Percentiles rank a stretch among this genome's conserved stretches.
Conservation (phyloP, 2,888 invertebrate genomes). For the Cataglyphis albicans region DNA sequence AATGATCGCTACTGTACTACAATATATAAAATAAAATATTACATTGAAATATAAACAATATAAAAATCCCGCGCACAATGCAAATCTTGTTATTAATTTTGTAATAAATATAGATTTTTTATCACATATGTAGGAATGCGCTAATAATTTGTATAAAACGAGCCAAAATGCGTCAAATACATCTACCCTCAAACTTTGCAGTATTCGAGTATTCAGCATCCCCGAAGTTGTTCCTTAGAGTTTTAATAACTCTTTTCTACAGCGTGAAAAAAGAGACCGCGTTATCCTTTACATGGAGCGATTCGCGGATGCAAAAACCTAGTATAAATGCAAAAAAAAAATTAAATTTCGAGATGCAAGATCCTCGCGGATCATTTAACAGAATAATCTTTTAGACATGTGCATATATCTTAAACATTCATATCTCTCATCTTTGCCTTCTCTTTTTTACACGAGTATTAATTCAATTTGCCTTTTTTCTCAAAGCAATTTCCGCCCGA, state of each 20-base stretch:
- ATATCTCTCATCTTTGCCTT: constrained; percentile 56
- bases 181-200: neutral
- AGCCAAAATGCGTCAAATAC: neutral
- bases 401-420: constrained; percentile 64
- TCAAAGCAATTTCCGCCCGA: constrained; percentile 68
- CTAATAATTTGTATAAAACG: constrained; percentile 4
- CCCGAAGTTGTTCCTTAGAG: neutral
- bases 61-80: neutral
- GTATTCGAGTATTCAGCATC: constrained; percentile 6
- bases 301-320: constrained; percentile 7
- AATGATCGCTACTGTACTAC: neutral
- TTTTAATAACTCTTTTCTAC: constrained; percentile 6
- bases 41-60: constrained; percentile 4
- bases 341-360: constrained; percentile 41
- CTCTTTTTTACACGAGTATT: constrained; percentile 74
- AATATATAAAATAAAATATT: constrained; percentile 27
- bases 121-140: neutral
- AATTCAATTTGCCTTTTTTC: constrained; percentile 80
- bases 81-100: neutral
- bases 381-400: constrained; percentile 59
- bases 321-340: constrained; percentile 4
- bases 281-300: constrained; percentile 2
- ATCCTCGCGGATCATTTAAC: constrained; percentile 46
- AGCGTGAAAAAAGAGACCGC: neutral
- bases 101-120: constrained; percentile 15